Evolutionary conservation across 2,888 invertebrate species (phyloP), one percentile per base, ranked within the genome.

Genomic region (Autographa gamma): DNA sequence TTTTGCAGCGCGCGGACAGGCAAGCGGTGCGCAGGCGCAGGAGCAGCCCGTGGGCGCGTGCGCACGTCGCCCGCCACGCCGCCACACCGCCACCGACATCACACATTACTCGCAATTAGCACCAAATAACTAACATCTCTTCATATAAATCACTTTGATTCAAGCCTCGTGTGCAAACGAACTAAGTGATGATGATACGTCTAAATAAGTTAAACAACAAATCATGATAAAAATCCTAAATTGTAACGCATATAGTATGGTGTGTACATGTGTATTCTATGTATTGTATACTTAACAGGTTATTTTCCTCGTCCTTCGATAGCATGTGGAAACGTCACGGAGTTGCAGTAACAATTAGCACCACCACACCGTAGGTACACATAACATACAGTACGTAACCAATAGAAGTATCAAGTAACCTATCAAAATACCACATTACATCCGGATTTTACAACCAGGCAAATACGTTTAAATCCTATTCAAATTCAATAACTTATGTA

Each of bases 341-440:
- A 81, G 78, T 88, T 86, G 83, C 82, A 80, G 78, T 83, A 86
- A 81, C 82, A 88, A 89, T 91, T 91, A 88, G 76, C 91, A 88
- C 87, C 73, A 81, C 69, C 66, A 69, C 31, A 66, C 54, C 61
- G 66, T 77, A 25, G 25, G 25, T 25, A 82, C 75, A 61, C 25
- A 76, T 31, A 69, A 66, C 74, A 38, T 71, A 70, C 69, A 69
- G 74, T 72, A 76, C 9, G 25, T 56, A 19, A 25, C 11, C 25
- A 11, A 19, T 25, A 25, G 19, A 19, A 25, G 19, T 13, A 25
- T 25, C 9, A 19, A 25, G 19, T 13, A 25, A 56, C 9, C 19
- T 48, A 48, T 48, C n/a, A n/a, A 48, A 48, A 48, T 8, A 48
- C 8, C 48, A n/a, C n/a, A n/a, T 48, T 48, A 48, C n/a, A 48